A percentile compares a stretch with the other conserved stretches of the same genome.
Evolutionary conservation across 2,113 vertebrate genomes (phyloP).

Genomic region (Psilopsiagon aurifrons): DNA sequence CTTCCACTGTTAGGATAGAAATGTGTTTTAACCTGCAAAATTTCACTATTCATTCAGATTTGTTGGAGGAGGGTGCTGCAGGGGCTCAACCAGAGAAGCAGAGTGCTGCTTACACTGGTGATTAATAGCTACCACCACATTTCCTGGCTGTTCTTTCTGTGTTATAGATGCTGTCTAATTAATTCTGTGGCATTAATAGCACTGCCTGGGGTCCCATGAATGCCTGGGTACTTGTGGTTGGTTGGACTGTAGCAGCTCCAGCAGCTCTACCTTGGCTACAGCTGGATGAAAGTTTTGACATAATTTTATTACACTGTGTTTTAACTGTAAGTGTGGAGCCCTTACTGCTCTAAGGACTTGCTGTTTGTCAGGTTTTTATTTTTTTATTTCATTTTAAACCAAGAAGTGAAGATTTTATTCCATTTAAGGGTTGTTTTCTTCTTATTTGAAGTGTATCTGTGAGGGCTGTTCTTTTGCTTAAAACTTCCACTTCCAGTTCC

Average conservation of each 20-base stretch:
- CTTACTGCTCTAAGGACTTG: background rate
- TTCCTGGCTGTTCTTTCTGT: background rate
- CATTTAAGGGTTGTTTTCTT: background rate
- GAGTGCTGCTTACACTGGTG: background rate
- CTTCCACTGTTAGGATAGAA: background rate
- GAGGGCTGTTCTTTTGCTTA: background rate
- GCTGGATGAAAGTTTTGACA: background rate
- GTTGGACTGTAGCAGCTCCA: accelerated
- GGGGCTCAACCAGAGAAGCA: background rate
- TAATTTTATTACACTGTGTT: background rate
- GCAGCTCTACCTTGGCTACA: background rate
- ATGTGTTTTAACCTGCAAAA: background rate
- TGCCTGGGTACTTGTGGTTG: accelerated
- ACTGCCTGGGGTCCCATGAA: background rate
- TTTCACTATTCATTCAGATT: background rate
- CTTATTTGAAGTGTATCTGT: background rate
- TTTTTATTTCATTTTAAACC: background rate
- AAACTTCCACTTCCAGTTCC: background rate
- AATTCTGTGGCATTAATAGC: background rate
- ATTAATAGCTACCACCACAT: background rate
- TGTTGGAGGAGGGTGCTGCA: background rate
- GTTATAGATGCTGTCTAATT: background rate
- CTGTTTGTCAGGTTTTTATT: background rate
- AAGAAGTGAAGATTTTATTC: background rate
- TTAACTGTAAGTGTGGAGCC: background rate